Evolutionary conservation across 2,113 vertebrate species (phyloP).

Genomic region (Chloebia gouldiae): DNA sequence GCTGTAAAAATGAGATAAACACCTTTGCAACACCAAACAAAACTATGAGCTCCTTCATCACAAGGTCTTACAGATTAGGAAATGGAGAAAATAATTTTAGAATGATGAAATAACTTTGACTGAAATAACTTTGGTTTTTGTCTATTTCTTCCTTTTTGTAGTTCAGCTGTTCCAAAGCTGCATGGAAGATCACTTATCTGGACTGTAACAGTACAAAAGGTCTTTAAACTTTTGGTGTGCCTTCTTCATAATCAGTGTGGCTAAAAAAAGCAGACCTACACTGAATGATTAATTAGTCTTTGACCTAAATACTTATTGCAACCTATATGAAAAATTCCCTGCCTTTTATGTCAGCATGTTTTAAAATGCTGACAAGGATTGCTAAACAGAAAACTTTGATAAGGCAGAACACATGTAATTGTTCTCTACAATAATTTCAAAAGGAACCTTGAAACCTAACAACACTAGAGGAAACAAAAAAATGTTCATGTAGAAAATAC

Average conservation of each 20-base stretch:
- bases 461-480: background rate
- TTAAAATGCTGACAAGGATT: background rate
- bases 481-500: background rate
- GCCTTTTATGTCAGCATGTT: background rate
- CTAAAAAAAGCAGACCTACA: background rate
- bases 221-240: background rate
- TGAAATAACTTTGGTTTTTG: background rate
- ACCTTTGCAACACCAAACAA: background rate
- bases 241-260: background rate
- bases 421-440: background rate
- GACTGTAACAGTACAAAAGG: background rate
- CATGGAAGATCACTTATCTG: background rate
- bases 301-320: background rate
- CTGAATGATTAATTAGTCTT: background rate
- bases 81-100: background rate
- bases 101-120: background rate
- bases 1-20: background rate
- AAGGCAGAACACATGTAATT: background rate
- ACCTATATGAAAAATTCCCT: background rate
- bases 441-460: background rate
- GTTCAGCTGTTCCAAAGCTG: background rate
- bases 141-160: background rate
- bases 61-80: background rate
- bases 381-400: background rate
- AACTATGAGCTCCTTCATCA: background rate